Evolutionary conservation across 1,140 invertebrate genomes (phyloP), one percentile per base, ranked within the genome.

Genomic region (Oncopeltus fasciatus): DNA sequence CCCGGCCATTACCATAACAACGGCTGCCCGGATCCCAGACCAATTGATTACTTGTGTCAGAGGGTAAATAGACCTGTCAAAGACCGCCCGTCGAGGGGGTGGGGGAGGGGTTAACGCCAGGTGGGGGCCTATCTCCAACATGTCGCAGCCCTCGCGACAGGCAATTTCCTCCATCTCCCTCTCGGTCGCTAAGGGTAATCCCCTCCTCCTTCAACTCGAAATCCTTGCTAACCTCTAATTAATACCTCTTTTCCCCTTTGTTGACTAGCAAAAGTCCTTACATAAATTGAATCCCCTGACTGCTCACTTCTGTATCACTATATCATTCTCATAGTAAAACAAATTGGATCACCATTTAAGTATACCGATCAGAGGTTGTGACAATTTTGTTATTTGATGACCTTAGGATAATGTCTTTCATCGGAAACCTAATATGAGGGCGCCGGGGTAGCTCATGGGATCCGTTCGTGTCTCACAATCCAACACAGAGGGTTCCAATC

Each of bases 21-120:
- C 38, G 38, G 38, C 16, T 18, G 31, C 16, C 18, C 31, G 14
- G 53, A 57, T 57, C 53, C n/a, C 18, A 16, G 18, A 14, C 31
- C 31, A 59, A 59, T 59, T 59, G 58, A 59, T 59, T 59, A 59
- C 58, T 43, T 24, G 58, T 59, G 58, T 43, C 58, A 59, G 11
- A 21, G 38, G 31, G n/a, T 43, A 59, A 59, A 59, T 59, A 43
- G 58, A 59, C 11, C 58, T 59, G 58, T 59, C 58, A 59, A 59
- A 59, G 31, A n/a, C n/a, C n/a, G n/a, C n/a, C n/a, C n/a, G n/a
- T n/a, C 58, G 46, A 59, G 58, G 46, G 21, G 58, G 21, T n/a
- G n/a, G n/a, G n/a, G n/a, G n/a, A n/a, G n/a, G n/a, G n/a, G n/a
- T n/a, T n/a, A n/a, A n/a, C n/a, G n/a, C n/a, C n/a, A n/a, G n/a